Evolutionary conservation across 2,113 vertebrate species (phyloP).

Genomic region (Myanophis thanlyinensis): DNA sequence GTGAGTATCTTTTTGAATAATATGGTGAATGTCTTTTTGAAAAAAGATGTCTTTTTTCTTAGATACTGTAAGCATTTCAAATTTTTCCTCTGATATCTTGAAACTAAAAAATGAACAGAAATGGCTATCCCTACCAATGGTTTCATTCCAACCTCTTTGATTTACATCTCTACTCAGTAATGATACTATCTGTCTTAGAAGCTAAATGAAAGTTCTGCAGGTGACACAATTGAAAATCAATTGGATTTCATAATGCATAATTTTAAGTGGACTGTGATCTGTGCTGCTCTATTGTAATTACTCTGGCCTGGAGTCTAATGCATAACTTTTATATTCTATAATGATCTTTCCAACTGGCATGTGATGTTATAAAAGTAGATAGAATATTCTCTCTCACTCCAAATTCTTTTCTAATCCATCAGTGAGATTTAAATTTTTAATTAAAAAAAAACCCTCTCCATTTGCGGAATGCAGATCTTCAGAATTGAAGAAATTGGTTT

Average conservation of each 20-base stretch:
- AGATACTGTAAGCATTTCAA: not conserved
- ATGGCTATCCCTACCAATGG: not conserved
- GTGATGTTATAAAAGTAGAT: not conserved
- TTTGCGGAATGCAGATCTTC: not conserved
- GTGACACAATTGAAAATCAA: not conserved
- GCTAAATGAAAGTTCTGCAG: not conserved
- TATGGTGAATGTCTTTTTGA: too few species aligned
- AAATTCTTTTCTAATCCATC: not conserved
- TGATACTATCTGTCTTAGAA: not conserved
- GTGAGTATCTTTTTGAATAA: too few species aligned
- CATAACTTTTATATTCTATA: not conserved
- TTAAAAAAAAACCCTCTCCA: not conserved
- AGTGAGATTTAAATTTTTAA: not conserved
- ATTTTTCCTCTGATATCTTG: not conserved
- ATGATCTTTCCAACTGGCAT: not conserved
- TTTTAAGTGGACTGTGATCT: not conserved
- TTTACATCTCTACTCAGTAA: not conserved
- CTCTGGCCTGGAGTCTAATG: not conserved
- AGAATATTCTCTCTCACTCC: not conserved
- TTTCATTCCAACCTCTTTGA: not conserved
- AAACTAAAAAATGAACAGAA: not conserved
- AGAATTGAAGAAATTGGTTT: not conserved
- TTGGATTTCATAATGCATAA: not conserved
- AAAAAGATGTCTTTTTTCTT: not conserved
- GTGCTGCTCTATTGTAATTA: not conserved